Evolutionary conservation across 64 coral and sea anemone genomes (phyloP), one percentile per base, ranked within the genome.

Genomic region (Orbicella faveolata): DNA sequence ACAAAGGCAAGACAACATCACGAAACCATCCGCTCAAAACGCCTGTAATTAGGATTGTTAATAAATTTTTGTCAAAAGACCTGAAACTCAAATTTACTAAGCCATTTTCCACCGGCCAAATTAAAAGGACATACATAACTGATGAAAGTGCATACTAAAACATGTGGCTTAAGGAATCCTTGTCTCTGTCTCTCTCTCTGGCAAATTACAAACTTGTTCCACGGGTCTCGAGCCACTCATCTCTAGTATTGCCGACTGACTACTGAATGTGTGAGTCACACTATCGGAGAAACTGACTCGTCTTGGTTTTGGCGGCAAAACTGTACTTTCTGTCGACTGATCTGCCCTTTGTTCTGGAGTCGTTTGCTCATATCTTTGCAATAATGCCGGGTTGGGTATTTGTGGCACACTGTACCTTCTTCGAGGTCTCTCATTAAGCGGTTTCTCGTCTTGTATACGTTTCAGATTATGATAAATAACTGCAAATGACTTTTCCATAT

Each of bases 401-500:
- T 68, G 63, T 30, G 64, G 82, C 14, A 52, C 82, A 20, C 64
- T 84, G 23, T 72, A 18, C 15, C 82, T 48, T 72, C 82, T 84
- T 13, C 3, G 11, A 8, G 20, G 34, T 6, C 21, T 15, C 18
- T 23, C 9, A 4, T 84, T 17, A 9, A 8, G 37, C 52, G 34
- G 36, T 84, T 39, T 72, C 10, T 52, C 64, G 7, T 84, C 82
- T 70, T 84, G 82, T 52, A 84, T 84, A 44, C 63, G 63, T 72
- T 41, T 84, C 5, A 84, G 37, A 72, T 84, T 84, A n/a, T 84
- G 82, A 30, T 72, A 84, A 25, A 84, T 84, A 70, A 84, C 82
- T 9, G 82, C 63, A 70, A 84, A 84, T 2, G 82, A 84, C 36
- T 64, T 68, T 52, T 84, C 64, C 36, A 84, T 84, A 4, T 84